Conservation (phyloP, 1,140 invertebrate species). For the Portunus trituberculatus region DNA sequence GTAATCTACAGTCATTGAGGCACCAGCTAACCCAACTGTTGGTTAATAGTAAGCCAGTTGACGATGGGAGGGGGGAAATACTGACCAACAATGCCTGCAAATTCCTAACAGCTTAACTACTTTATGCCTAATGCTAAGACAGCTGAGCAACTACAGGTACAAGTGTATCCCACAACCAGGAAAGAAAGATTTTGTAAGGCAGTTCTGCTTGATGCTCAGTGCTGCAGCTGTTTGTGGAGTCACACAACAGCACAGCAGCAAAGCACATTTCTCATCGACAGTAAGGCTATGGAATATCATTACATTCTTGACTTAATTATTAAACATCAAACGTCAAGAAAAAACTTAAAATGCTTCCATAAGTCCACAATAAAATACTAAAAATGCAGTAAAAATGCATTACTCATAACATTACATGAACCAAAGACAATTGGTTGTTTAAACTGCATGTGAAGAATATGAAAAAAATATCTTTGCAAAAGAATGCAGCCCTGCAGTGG, state of each 20-base stretch:
- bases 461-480: too few relatives aligned
- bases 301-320: background rate
- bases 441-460: too few relatives aligned
- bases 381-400: too few relatives aligned
- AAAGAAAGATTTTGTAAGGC: background rate
- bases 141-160: slow-evolving; percentile 72
- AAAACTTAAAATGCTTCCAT: background rate
- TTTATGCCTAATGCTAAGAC: slow-evolving; percentile 54
- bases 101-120: slow-evolving; percentile 40
- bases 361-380: background rate
- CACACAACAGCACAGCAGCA: background rate
- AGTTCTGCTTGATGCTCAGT: slow-evolving; percentile 32
- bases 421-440: too few relatives aligned
- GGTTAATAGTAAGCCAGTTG: slow-evolving; percentile 41
- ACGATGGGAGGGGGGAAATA: slow-evolving; percentile 34
- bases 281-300: too few relatives aligned
- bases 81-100: slow-evolving; percentile 68
- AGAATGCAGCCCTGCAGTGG: background rate
- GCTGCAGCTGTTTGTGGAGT: background rate
- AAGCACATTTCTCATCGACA: too few relatives aligned
- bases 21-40: slow-evolving; percentile 40
- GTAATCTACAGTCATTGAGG: slow-evolving; percentile 21
- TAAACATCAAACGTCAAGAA: background rate
- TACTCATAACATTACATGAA: too few relatives aligned
- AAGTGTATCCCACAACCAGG: slow-evolving; percentile 66